These are phyloP conservation scores for Stigmatopora nigra DNA, from an alignment of 2,113 vertebrate species.

Conservation along the genomic window DNA sequence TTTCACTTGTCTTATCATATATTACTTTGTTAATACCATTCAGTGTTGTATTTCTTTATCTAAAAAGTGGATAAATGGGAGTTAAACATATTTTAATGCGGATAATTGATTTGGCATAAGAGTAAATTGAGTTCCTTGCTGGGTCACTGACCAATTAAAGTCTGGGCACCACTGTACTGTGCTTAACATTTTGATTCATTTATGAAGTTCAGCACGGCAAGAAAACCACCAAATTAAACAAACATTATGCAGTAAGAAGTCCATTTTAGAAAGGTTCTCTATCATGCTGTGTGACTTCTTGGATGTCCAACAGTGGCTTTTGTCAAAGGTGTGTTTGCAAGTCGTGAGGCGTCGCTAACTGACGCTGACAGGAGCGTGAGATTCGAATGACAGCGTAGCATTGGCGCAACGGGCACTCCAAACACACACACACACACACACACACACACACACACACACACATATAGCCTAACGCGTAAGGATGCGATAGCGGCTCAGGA, in stretches of 20 bases:
- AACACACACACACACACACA: neutral
- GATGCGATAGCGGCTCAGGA: conserved; percentile 15
- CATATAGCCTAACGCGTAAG: conserved; percentile 4
- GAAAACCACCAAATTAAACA: neutral
- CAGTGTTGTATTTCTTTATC: no score
- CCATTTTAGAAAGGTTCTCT: neutral
- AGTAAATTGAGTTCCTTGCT: neutral
- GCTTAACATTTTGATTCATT: no score
- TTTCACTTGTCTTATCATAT: no score
- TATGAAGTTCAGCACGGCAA: neutral
- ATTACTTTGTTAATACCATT: no score
- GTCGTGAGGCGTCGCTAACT: conserved; percentile 21
- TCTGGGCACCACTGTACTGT: neutral
- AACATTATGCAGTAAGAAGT: neutral
- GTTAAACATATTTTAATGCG: no score
- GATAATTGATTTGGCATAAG: neutral
- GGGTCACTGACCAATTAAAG: neutral
- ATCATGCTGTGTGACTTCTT: neutral
- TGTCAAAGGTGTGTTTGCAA: neutral
- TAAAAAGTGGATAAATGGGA: no score
- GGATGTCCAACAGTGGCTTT: neutral
- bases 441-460: neutral
- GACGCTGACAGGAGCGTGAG: conserved; percentile 34
- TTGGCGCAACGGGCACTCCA: conserved; percentile 1
- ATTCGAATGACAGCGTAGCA: conserved; percentile 26